Evolutionary conservation across 2,888 invertebrate genomes (phyloP).

Genomic region (Steinernema carpocapsae): DNA sequence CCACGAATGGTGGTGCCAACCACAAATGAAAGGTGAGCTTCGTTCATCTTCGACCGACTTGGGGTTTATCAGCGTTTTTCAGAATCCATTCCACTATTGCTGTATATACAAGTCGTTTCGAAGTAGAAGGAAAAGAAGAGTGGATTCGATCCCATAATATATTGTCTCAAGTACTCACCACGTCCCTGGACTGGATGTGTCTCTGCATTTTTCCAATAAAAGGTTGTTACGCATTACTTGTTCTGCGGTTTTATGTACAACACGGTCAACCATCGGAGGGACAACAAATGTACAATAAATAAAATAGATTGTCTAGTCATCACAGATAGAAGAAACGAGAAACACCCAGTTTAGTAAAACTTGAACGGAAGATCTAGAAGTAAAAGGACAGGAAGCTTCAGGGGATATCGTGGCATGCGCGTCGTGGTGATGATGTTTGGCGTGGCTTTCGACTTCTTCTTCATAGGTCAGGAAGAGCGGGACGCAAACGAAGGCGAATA

Average conservation of each 20-base stretch:
- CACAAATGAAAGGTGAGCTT: not conserved
- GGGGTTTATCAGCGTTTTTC: not conserved
- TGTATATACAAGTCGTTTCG: not conserved
- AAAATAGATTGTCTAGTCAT: not conserved
- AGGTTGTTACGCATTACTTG: no score
- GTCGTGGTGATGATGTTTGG: conserved; percentile 44
- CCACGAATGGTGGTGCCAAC: conserved; percentile 22
- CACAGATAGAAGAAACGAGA: conserved; percentile 14
- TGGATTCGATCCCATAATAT: no score
- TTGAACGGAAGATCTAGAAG: not conserved
- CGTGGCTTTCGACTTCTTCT: conserved; percentile 58
- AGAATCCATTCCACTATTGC: not conserved
- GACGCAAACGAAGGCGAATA: conserved; percentile 62
- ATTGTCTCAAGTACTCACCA: no score
- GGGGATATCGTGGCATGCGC: conserved; percentile 1
- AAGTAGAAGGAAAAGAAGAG: no score
- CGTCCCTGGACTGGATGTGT: no score
- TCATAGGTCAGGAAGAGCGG: conserved; percentile 64
- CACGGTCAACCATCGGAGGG: not conserved
- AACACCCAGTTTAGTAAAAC: conserved; percentile 3
- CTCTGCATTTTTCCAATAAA: no score
- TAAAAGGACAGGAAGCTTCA: conserved; percentile 29
- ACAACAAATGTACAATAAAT: conserved; percentile 27
- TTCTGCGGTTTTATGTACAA: not conserved
- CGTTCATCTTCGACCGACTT: not conserved